phyloP scores from a whole-genome alignment of 2,797 vertebrate species.

The Pipistrellus pygmaeus region DNA sequence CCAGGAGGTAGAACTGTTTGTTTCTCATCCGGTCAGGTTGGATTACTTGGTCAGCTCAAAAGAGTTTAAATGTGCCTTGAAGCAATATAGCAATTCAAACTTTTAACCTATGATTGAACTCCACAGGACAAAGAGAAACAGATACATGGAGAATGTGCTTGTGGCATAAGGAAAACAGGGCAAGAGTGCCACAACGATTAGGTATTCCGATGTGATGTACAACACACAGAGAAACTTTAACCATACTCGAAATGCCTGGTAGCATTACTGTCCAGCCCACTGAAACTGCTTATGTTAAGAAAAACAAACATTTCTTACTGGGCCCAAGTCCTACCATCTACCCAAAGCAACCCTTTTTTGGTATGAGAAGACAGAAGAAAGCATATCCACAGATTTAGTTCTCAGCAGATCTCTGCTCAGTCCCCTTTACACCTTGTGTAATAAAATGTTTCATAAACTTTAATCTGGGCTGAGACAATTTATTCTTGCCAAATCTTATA shows the following conservation, averaged over 20 bases:
- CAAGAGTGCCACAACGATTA: background rate
- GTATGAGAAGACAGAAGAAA: background rate
- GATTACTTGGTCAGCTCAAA: constrained; percentile 63
- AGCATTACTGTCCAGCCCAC: background rate
- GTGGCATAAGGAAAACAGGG: constrained; percentile 3
- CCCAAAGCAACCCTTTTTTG: background rate
- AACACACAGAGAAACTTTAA: background rate
- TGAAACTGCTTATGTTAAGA: constrained; percentile 19
- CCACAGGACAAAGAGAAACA: constrained; percentile 42
- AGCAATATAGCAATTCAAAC: constrained; percentile 73
- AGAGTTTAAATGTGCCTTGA: constrained; percentile 16
- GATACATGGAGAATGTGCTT: background rate
- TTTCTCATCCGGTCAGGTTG: constrained; percentile 44
- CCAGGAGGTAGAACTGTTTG: background rate
- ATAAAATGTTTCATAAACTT: background rate
- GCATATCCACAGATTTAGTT: background rate
- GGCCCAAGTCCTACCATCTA: background rate
- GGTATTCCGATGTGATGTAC: background rate
- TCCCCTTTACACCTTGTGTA: background rate
- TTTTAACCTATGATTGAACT: constrained; percentile 69
- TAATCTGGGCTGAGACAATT: background rate
- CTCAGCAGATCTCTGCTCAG: background rate
- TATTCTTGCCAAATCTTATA: constrained; percentile 19
- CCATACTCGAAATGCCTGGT: background rate
- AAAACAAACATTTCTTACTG: background rate